These are phyloP conservation scores for Chironomus riparius DNA, from an alignment of 2,888 invertebrate genomes.

Conservation along the genomic window DNA sequence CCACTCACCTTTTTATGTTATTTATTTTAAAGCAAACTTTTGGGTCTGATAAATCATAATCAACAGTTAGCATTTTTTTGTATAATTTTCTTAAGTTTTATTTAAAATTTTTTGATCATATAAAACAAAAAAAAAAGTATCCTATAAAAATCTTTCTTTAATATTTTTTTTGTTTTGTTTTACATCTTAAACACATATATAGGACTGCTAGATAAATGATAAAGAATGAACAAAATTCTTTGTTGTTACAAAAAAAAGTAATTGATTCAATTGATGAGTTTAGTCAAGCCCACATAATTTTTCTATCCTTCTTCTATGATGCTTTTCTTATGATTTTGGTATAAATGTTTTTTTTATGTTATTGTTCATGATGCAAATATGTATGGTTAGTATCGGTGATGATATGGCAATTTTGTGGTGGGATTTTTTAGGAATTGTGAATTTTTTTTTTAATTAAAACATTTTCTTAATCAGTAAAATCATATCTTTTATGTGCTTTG, in stretches of 20 bases:
- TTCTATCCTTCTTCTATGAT: background rate
- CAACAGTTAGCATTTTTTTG: too few relatives aligned
- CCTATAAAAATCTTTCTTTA: background rate
- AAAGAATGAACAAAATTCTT: background rate
- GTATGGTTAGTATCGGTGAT: background rate
- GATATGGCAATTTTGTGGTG: background rate
- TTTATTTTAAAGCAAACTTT: background rate
- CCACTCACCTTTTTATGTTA: background rate
- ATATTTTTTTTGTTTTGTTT: background rate
- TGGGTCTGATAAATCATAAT: background rate
- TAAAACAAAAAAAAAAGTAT: background rate
- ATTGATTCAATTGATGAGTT: background rate
- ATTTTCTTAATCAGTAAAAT: too few relatives aligned
- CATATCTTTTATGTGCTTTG: too few relatives aligned
- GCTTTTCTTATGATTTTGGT: background rate
- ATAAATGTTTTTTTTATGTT: background rate
- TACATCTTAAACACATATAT: background rate
- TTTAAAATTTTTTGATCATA: background rate
- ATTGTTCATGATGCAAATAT: background rate
- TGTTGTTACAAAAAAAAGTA: background rate
- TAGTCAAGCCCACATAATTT: background rate
- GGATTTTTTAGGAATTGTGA: background rate
- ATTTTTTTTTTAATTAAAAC: background rate
- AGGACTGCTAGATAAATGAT: background rate
- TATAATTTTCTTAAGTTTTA: background rate